Evolutionary conservation across 2,797 vertebrate species (phyloP), one percentile per base, ranked within the genome.

Genomic region (Ptychobarbus kaznakovi): DNA sequence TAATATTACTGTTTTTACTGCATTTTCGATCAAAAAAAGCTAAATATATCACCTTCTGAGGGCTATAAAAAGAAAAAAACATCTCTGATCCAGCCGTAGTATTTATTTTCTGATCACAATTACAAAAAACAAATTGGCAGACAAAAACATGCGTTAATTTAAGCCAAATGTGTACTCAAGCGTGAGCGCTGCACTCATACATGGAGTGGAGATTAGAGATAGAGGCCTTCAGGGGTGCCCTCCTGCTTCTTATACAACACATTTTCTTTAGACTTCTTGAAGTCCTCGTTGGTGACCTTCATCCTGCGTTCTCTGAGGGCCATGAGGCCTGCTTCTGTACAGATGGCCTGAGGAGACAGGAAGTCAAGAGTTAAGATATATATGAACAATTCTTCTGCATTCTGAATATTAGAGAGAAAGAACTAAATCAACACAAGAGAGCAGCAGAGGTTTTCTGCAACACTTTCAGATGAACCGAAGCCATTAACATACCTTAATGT

Each of bases 261-360:
- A 0, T 99, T 99, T 86, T 99, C 98, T 94, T 99, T 99, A 7
- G 98, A 99, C 91, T 99, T 99, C 84, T 99, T 99, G 94, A 99
- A 99, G 92, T 99, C 98, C 93, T 99, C 98, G 12, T 99, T 99
- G 85, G 98, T 99, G 84, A 99, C 97, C 95, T 99, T 99, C 98
- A 99, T 99, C 22, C 98, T 95, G 10, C 97, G 95, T 88, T 99
- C 98, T 77, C 98, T 92, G 88, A 99, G 87, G 53, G 98, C 98
- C 98, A 99, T 99, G 88, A 99, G 90, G 53, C 98, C 98, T 6
- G 97, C 98, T 92, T 99, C 98, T 76, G 98, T 99, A 87, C 98
- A 99, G 93, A 99, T 99, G 15, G 98, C 97, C 98, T 99, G 92
- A 87, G 88, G 76, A 89, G 16, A 90, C 15, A 44, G 2, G 13